These are phyloP conservation scores for Lasioglossum vierecki DNA, from an alignment of 2,888 invertebrate species.

Conservation along the genomic window DNA sequence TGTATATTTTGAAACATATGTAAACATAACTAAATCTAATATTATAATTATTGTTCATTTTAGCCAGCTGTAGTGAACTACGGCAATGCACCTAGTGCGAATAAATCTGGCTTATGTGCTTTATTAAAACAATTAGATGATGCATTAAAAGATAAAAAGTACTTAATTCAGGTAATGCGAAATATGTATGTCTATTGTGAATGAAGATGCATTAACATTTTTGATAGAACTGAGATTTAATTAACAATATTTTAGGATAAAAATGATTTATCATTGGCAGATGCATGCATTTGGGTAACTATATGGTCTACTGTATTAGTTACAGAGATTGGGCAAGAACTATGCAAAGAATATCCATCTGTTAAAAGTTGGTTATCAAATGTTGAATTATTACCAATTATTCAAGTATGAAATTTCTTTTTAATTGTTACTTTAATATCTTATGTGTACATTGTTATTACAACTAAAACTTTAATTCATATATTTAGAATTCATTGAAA, in stretches of 20 bases:
- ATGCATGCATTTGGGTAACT: slow-evolving; percentile 90
- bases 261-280: slow-evolving; percentile 86
- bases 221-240: slow-evolving; percentile 27
- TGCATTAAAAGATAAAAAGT: slow-evolving; percentile 85
- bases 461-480: slow-evolving; percentile 70
- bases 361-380: slow-evolving; percentile 87
- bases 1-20: not conserved
- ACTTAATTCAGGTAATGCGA: slow-evolving; percentile 85
- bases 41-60: slow-evolving; percentile 22
- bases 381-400: slow-evolving; percentile 85
- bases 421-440: slow-evolving; percentile 14
- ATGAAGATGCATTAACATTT: not conserved
- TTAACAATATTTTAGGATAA: slow-evolving; percentile 85
- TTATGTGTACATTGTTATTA: not conserved
- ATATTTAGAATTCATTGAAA: slow-evolving; percentile 75
- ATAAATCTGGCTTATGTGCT: slow-evolving; percentile 86
- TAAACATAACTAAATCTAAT: slow-evolving; percentile 23
- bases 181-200: not conserved
- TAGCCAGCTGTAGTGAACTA: slow-evolving; percentile 86
- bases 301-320: slow-evolving; percentile 88
- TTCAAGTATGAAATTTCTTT: slow-evolving; percentile 85
- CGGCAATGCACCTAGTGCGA: slow-evolving; percentile 85
- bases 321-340: slow-evolving; percentile 86
- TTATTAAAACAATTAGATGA: slow-evolving; percentile 86
- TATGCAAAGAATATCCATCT: slow-evolving; percentile 85